Evolutionary conservation across 2,113 vertebrate genomes (phyloP), one percentile per base, ranked within the genome.

Genomic region (Pachycephala philippinensis): DNA sequence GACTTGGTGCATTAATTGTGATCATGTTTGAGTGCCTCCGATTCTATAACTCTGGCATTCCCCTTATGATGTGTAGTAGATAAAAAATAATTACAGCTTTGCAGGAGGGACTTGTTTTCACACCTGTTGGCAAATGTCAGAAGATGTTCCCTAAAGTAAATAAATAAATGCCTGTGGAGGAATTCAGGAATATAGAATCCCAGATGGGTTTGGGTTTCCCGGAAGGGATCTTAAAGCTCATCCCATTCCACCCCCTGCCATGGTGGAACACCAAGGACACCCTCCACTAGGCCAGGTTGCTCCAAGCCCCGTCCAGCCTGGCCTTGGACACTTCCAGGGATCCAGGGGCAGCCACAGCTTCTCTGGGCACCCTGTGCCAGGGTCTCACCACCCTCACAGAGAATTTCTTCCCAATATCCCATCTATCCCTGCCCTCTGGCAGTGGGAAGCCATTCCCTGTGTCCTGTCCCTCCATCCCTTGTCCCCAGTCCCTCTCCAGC

Each of bases 241-340:
- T 49, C 54, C 47, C 31, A 18, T 83, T 40, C n/a, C 17, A 35
- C 4, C 5, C 9, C 6, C 33, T 75, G 53, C 53, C 54, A 18
- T 54, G 54, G 5, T n/a, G 31, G 44, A 76, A 26, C 26, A 50
- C 17, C 40, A 69, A 22, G 35, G 54, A 20, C 15, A 42, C 18
- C 12, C 63, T 12, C 10, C 47, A 42, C 17, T 61, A 2, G 2
- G 1, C 54, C 61, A 75, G 16, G 45, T 0, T 82, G 20, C 45
- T 68, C 20, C n/a, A 66, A 89, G 28, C 13, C 9, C n/a, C 0
- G 0, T 47, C 40, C 63, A 54, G 0, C 49, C 40, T 84, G 71
- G 26, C 26, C 10, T 49, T 35, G 6, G 13, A 12, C 42, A 17
- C 35, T 49, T 4, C 26, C 26, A 84, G 42, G 49, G 31, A 14